These are phyloP conservation scores for Liodrosophila aerea DNA, from an alignment of 2,888 invertebrate species.

Conservation along the genomic window DNA sequence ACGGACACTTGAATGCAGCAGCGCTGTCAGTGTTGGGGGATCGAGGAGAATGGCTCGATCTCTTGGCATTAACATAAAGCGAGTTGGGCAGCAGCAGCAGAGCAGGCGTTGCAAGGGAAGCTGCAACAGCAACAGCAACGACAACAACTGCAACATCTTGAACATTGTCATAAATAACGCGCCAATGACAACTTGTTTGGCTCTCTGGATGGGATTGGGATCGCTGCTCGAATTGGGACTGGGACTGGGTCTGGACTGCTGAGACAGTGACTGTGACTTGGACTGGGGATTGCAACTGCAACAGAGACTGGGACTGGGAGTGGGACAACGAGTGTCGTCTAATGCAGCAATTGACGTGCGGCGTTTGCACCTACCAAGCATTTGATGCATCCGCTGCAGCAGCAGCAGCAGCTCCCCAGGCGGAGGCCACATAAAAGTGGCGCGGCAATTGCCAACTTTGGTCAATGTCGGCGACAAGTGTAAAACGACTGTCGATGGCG, in stretches of 20 bases:
- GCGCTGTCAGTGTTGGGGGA: slow-evolving; percentile 56
- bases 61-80: slow-evolving; percentile 72
- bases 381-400: slow-evolving; percentile 62
- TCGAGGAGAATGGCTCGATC: slow-evolving; percentile 18
- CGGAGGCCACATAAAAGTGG: slow-evolving; percentile 76
- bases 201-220: slow-evolving; percentile 40
- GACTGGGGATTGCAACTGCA: slow-evolving; percentile 19
- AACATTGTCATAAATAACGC: slow-evolving; percentile 78
- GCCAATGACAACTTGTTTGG: slow-evolving; percentile 73
- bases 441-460: slow-evolving; percentile 79
- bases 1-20: slow-evolving; percentile 74
- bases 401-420: slow-evolving; percentile 56
- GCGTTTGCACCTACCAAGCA: slow-evolving; percentile 71
- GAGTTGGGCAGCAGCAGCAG: slow-evolving; percentile 38
- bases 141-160: slow-evolving; percentile 68
- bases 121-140: slow-evolving; percentile 59
- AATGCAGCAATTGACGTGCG: slow-evolving; percentile 74
- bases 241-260: slow-evolving; percentile 6
- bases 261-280: slow-evolving; percentile 22
- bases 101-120: slow-evolving; percentile 23
- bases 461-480: slow-evolving; percentile 80
- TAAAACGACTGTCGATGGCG: slow-evolving; percentile 75
- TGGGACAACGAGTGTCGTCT: slow-evolving; percentile 40
- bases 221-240: slow-evolving; percentile 23
- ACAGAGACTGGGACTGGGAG: slow-evolving; percentile 5